Percentiles rank a stretch among this genome's conserved stretches.
phyloP scores from a whole-genome alignment of 2,797 vertebrate genomes.

The Peromyscus attwateri region DNA sequence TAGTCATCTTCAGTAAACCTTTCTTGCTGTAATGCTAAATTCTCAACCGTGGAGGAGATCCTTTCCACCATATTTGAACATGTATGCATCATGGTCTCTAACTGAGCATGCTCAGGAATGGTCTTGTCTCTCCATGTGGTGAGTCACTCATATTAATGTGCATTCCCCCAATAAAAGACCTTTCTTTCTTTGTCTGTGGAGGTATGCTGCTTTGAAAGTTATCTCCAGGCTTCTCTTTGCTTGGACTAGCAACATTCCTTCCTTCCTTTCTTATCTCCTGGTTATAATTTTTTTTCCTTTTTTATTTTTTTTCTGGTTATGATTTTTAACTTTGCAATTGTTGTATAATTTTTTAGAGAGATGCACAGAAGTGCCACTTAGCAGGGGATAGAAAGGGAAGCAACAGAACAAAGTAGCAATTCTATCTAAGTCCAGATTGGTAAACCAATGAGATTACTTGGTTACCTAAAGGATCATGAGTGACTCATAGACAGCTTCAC shows the following conservation, averaged over 20 bases:
- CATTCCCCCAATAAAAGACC: neutral
- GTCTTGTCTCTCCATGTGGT: neutral
- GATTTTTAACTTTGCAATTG: neutral
- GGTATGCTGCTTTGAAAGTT: neutral
- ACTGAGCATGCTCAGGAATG: neutral
- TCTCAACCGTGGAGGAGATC: neutral
- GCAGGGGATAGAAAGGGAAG: neutral
- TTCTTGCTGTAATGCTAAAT: neutral
- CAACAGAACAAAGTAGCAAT: neutral
- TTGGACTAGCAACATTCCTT: neutral
- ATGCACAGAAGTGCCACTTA: neutral
- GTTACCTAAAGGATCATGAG: neutral
- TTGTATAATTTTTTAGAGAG: neutral
- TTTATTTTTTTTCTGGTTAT: too few relatives aligned
- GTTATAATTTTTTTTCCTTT: too few relatives aligned
- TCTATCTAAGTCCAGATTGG: neutral
- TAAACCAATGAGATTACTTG: neutral
- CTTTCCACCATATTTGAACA: neutral
- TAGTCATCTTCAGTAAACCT: neutral
- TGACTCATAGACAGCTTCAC: neutral
- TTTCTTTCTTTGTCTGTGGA: neutral
- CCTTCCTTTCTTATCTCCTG: neutral
- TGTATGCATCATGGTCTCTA: neutral
- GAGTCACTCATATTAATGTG: neutral
- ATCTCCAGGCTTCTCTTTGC: neutral